Percentiles rank a stretch among this genome's conserved stretches.
Conservation (phyloP, 2,797 vertebrate species). For the Anguilla marmorata region DNA sequence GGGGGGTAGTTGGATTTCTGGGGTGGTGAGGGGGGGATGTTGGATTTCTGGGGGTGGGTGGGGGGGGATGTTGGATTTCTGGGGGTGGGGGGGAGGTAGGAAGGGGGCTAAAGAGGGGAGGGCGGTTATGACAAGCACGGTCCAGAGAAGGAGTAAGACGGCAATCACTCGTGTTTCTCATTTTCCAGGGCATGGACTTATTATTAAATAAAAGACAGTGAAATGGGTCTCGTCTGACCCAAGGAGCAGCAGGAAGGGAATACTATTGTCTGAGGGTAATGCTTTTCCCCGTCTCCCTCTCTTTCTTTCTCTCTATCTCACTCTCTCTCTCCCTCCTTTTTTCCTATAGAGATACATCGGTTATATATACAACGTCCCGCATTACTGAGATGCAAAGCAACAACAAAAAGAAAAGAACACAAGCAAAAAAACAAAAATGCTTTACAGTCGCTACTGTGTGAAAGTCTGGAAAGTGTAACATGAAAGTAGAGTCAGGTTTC, state of each 20-base stretch:
- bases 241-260: constrained; percentile 59
- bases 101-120: constrained; percentile 57
- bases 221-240: constrained; percentile 63
- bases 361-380: neutral
- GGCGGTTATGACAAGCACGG: constrained; percentile 58
- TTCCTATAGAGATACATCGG: neutral
- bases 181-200: constrained; percentile 62
- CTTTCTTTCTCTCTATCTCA: constrained; percentile 36
- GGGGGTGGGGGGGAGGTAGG: neutral
- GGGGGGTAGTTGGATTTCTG: neutral
- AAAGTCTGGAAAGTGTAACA: neutral
- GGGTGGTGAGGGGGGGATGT: neutral
- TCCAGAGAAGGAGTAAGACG: constrained; percentile 54
- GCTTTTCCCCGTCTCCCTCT: constrained; percentile 42
- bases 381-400: constrained; percentile 1
- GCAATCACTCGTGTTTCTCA: constrained; percentile 55
- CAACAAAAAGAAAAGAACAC: neutral
- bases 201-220: constrained; percentile 71
- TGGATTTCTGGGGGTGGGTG: neutral
- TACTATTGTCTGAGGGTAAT: constrained; percentile 60
- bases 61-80: neutral
- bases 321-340: constrained; percentile 20
- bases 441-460: neutral
- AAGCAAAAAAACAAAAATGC: neutral
- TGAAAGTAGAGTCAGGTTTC: constrained; percentile 15